Percentiles rank a stretch among this genome's conserved stretches.
Conservation (phyloP, 2,888 invertebrate genomes). For the Ochropacha duplaris region DNA sequence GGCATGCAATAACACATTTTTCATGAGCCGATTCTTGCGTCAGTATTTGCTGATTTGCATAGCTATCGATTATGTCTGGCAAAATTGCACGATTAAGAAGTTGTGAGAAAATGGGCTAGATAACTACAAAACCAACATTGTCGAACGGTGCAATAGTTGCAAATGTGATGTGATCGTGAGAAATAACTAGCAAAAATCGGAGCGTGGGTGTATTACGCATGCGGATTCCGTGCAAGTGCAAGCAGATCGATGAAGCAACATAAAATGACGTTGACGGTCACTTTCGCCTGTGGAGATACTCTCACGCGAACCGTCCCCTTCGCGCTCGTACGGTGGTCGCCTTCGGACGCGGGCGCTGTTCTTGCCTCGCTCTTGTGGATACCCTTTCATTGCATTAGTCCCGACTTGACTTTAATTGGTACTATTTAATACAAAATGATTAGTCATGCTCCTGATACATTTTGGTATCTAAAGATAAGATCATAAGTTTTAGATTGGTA, state of each 20-base stretch:
- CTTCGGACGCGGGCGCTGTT: background rate
- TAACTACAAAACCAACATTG: conserved; percentile 55
- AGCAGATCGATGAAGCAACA: conserved; percentile 64
- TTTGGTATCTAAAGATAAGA: background rate
- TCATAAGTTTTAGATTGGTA: background rate
- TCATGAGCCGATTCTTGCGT: conserved; percentile 37
- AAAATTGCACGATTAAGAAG: conserved; percentile 47
- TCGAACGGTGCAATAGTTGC: conserved; percentile 55
- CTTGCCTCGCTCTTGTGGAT: background rate
- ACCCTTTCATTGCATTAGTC: background rate
- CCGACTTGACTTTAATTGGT: background rate
- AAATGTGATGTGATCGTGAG: conserved; percentile 68
- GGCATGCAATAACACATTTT: conserved; percentile 30
- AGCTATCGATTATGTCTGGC: conserved; percentile 45
- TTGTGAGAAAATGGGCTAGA: conserved; percentile 61
- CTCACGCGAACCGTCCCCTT: conserved; percentile 30
- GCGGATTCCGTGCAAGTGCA: conserved; percentile 60
- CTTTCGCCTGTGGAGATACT: conserved; percentile 62
- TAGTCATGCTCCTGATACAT: too few relatives aligned
- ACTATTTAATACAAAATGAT: background rate
- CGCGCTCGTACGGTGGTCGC: conserved; percentile 5
- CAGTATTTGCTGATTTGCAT: conserved; percentile 58
- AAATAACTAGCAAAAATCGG: conserved; percentile 68
- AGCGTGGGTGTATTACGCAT: conserved; percentile 76
- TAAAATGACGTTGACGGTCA: conserved; percentile 52